Evolutionary conservation across 2,888 invertebrate genomes (phyloP).

Genomic region (Tipula helvola): DNA sequence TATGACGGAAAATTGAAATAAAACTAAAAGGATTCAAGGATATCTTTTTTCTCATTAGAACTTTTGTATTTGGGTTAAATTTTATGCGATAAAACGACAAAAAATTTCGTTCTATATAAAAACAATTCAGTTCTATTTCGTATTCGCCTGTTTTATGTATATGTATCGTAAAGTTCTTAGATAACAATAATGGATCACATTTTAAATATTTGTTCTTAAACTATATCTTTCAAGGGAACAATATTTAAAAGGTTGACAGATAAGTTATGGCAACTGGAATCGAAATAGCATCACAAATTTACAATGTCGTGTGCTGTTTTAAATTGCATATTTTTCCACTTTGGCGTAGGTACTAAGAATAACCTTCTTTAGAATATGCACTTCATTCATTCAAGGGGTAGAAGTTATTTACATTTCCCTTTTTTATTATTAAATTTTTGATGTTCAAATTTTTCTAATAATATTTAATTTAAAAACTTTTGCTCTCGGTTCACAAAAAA

Average conservation of each 20-base stretch:
- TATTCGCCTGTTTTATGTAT: neutral
- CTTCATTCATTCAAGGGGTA: neutral
- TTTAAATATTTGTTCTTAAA: neutral
- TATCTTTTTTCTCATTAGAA: neutral
- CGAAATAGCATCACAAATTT: neutral
- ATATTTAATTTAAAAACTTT: neutral
- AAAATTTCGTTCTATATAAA: neutral
- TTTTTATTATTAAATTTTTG: neutral
- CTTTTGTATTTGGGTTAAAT: neutral
- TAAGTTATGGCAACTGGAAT: neutral
- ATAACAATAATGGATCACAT: neutral
- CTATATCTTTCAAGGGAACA: neutral
- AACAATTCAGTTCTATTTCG: neutral
- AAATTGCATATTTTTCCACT: neutral
- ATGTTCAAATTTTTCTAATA: neutral
- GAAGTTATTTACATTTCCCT: neutral
- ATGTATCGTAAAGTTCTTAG: neutral
- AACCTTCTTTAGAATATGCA: neutral
- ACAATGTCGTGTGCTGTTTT: neutral
- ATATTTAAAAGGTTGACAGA: neutral
- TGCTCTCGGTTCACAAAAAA: neutral
- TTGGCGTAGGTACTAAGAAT: neutral
- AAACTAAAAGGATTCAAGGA: neutral
- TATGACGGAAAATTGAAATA: neutral
- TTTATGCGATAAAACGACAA: neutral